phyloP scores from a whole-genome alignment of 2,113 vertebrate genomes.

The Caranx ignobilis region DNA sequence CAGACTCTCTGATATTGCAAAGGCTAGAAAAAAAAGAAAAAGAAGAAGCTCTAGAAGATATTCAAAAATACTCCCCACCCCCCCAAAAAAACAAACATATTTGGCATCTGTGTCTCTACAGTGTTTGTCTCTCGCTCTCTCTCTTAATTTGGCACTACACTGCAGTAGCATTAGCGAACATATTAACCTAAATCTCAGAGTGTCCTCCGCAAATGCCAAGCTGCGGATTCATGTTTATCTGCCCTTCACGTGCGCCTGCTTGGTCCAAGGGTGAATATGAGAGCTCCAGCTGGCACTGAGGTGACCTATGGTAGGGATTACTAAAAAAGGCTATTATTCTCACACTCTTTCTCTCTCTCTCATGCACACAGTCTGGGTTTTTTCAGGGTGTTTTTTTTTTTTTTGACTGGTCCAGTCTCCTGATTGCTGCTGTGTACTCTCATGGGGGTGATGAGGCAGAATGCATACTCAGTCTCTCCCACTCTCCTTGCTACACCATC shows the following conservation, averaged over 20 bases:
- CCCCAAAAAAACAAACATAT: not conserved
- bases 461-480: slow-evolving; percentile 27
- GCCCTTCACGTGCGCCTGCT: slow-evolving; percentile 14
- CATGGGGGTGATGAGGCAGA: slow-evolving; percentile 1
- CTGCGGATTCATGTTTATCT: slow-evolving; percentile 46
- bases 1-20: slow-evolving; percentile 36
- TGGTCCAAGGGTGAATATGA: slow-evolving; percentile 22
- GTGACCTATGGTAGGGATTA: slow-evolving; percentile 49
- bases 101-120: not conserved
- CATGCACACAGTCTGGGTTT: not conserved
- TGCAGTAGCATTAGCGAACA: slow-evolving; percentile 51
- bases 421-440: slow-evolving; percentile 27
- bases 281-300: slow-evolving; percentile 21
- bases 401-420: slow-evolving; percentile 19
- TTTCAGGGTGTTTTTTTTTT: not conserved
- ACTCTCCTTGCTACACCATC: not conserved
- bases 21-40: slow-evolving; percentile 20
- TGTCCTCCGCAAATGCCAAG: slow-evolving; percentile 43
- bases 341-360: slow-evolving; percentile 1
- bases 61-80: not conserved
- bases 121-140: slow-evolving; percentile 25
- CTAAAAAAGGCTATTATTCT: slow-evolving; percentile 45
- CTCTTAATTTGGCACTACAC: slow-evolving; percentile 25
- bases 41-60: slow-evolving; percentile 10
- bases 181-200: slow-evolving; percentile 69